Percentiles rank a stretch among this genome's conserved stretches.
Conservation (phyloP, 2,888 invertebrate species). For the Leptinotarsa peninsularis region DNA sequence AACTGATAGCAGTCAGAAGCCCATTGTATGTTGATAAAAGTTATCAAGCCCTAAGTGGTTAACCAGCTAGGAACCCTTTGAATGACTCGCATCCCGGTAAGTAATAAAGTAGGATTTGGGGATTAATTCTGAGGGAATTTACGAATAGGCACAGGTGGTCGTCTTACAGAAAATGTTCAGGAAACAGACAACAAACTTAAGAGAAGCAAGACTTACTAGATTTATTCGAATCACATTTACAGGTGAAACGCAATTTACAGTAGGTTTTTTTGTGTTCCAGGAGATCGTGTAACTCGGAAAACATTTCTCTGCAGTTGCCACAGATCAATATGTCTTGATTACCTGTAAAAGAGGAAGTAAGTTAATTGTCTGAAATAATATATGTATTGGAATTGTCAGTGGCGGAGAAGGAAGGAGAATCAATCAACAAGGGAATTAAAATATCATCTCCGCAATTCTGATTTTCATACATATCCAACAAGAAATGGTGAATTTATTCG, state of each 20-base stretch:
- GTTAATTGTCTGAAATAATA: background rate
- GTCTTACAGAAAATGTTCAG: constrained; percentile 32
- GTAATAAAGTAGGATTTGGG: constrained; percentile 48
- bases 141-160: constrained; percentile 58
- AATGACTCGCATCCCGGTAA: constrained; percentile 40
- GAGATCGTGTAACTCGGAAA: constrained; percentile 77
- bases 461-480: no score
- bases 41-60: constrained; percentile 42
- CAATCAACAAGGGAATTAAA: no score
- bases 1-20: constrained; percentile 5
- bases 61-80: constrained; percentile 37
- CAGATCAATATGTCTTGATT: constrained; percentile 82
- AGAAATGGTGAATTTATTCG: no score
- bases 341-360: constrained; percentile 66
- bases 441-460: no score
- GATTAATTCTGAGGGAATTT: constrained; percentile 57
- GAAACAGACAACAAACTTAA: constrained; percentile 32
- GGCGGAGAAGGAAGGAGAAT: background rate
- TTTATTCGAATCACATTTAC: constrained; percentile 75
- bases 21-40: constrained; percentile 36
- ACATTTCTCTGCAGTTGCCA: constrained; percentile 81
- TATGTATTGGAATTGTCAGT: background rate
- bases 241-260: constrained; percentile 78
- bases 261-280: constrained; percentile 80
- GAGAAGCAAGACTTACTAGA: constrained; percentile 66